Evolutionary conservation across 2,888 invertebrate species (phyloP).

Genomic region (Cryptus viduatorius): DNA sequence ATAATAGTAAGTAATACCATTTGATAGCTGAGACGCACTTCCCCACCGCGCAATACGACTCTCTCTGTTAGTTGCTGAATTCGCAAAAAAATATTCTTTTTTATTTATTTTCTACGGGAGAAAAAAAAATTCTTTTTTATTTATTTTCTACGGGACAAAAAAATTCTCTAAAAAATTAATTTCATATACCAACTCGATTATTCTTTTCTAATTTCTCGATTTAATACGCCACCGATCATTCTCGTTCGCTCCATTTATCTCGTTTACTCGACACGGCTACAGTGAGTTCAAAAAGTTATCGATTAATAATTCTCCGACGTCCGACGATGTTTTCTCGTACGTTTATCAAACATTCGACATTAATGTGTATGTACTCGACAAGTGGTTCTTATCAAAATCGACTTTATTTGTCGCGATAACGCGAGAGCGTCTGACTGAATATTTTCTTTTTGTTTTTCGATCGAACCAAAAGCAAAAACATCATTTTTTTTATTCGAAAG

Average conservation of each 20-base stretch:
- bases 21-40: not conserved
- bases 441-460: slow-evolving; percentile 9
- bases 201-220: not conserved
- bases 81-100: not conserved
- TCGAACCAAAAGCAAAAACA: not conserved
- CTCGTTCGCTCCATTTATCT: slow-evolving; percentile 23
- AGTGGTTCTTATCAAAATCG: not conserved
- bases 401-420: slow-evolving; percentile 21
- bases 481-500: not conserved
- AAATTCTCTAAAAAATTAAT: not conserved
- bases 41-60: slow-evolving; percentile 9
- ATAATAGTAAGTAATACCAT: slow-evolving; percentile 9
- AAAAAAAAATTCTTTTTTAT: not conserved
- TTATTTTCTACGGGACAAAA: not conserved
- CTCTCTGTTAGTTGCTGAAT: not conserved
- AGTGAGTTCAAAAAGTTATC: slow-evolving; percentile 66
- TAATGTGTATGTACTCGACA: slow-evolving; percentile 29
- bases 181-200: not conserved
- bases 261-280: not conserved
- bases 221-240: slow-evolving; percentile 3
- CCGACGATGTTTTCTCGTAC: slow-evolving; percentile 48
- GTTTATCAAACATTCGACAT: slow-evolving; percentile 56
- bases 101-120: not conserved
- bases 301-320: slow-evolving; percentile 33
- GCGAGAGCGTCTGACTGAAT: not conserved